Percentiles rank a stretch among this genome's conserved stretches.
Conservation (phyloP, 23 tunicate genomes). For the Ascidia mentula region DNA sequence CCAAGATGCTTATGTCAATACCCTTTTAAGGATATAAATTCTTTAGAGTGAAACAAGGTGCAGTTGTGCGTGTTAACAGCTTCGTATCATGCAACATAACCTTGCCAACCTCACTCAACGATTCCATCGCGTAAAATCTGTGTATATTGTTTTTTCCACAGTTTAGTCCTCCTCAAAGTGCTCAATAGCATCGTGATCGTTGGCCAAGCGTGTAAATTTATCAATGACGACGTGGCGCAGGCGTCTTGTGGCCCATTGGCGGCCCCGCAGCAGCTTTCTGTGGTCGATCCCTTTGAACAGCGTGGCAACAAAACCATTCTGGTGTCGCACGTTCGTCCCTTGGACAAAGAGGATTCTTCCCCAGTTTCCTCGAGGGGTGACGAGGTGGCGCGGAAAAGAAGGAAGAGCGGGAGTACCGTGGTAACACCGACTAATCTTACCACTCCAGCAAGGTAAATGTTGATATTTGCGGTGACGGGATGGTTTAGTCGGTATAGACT, state of each 20-base stretch:
- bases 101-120: no score
- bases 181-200: constrained; percentile 78
- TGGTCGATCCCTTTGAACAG: constrained; percentile 94
- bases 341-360: not conserved
- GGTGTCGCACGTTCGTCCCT: constrained; percentile 26
- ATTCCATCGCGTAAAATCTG: no score
- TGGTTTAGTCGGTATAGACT: no score
- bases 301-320: constrained; percentile 81
- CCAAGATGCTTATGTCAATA: no score
- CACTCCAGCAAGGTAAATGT: constrained; percentile 34
- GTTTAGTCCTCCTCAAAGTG: constrained; percentile 63
- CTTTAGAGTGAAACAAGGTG: no score
- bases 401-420: not conserved
- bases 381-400: not conserved
- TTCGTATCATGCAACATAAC: no score
- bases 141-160: no score
- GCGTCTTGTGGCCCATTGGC: constrained; percentile 11
- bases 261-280: constrained; percentile 40
- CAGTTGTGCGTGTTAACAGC: no score
- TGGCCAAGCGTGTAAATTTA: constrained; percentile 71
- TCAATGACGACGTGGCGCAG: constrained; percentile 57
- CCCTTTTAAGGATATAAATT: no score
- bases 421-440: constrained; percentile 19
- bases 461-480: no score
- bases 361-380: not conserved